These are phyloP conservation scores for Ptilodon capucinus DNA, from an alignment of 2,888 invertebrate species.

Conservation along the genomic window DNA sequence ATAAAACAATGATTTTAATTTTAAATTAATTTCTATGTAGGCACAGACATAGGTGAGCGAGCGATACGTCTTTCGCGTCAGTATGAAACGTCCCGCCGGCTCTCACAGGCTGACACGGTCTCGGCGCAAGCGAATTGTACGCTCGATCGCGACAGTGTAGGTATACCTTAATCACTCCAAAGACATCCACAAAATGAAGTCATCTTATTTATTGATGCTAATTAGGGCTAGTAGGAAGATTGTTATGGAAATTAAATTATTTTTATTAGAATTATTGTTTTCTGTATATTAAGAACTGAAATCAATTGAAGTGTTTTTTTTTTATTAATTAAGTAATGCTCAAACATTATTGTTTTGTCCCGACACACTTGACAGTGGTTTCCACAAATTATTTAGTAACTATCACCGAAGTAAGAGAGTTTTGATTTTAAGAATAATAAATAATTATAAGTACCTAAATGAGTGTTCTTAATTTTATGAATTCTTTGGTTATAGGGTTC, in stretches of 20 bases:
- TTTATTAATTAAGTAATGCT: conserved; percentile 66
- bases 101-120: too few species aligned
- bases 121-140: too few species aligned
- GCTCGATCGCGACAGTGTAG: too few species aligned
- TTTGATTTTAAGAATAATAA: conserved; percentile 73
- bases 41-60: too few species aligned
- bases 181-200: conserved; percentile 71
- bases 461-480: conserved; percentile 35
- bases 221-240: conserved; percentile 68
- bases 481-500: too few species aligned
- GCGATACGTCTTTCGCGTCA: too few species aligned
- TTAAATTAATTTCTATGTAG: conserved; percentile 22
- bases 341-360: conserved; percentile 57
- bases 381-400: conserved; percentile 60
- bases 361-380: conserved; percentile 42
- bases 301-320: conserved; percentile 66
- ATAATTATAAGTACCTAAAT: conserved; percentile 67
- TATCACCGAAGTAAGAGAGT: conserved; percentile 61
- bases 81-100: too few species aligned
- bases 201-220: conserved; percentile 78
- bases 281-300: conserved; percentile 75
- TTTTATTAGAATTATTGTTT: conserved; percentile 69
- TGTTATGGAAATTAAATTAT: conserved; percentile 76
- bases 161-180: conserved; percentile 49
- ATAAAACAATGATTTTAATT: conserved; percentile 17